Evolutionary conservation across 2,113 vertebrate species (phyloP).

Genomic region (Aspidoscelis tigris): DNA sequence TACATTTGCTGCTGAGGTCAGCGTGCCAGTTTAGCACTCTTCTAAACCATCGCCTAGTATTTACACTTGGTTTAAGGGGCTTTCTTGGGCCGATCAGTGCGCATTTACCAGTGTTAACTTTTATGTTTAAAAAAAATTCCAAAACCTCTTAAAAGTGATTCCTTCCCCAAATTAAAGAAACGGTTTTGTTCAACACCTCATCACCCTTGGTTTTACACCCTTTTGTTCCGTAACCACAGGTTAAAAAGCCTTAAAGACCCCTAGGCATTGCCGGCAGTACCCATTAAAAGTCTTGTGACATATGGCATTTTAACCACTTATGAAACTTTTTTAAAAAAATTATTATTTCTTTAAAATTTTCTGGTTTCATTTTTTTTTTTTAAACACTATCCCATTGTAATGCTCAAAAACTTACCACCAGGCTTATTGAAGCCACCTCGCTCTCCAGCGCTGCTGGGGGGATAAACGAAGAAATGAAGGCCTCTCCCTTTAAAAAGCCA

Average conservation of each 20-base stretch:
- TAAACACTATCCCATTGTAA: slow-evolving; percentile 95
- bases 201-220: slow-evolving; percentile 73
- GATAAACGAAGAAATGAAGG: slow-evolving; percentile 99
- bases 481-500: slow-evolving; percentile 98
- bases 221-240: slow-evolving; percentile 75
- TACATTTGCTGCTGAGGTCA: slow-evolving; percentile 43
- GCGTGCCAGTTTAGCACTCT: slow-evolving; percentile 71
- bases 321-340: slow-evolving; percentile 67
- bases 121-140: slow-evolving; percentile 45
- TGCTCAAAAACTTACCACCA: slow-evolving; percentile 99
- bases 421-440: slow-evolving; percentile 99
- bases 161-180: slow-evolving; percentile 81
- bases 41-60: slow-evolving; percentile 75
- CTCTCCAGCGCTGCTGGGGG: slow-evolving; percentile 99
- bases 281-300: slow-evolving; percentile 78
- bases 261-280: slow-evolving; percentile 85
- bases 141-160: slow-evolving; percentile 59
- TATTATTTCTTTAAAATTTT: slow-evolving; percentile 72
- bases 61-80: slow-evolving; percentile 49
- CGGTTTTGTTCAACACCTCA: slow-evolving; percentile 76
- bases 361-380: slow-evolving; percentile 81
- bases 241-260: slow-evolving; percentile 75
- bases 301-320: slow-evolving; percentile 77
- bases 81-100: slow-evolving; percentile 73
- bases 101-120: slow-evolving; percentile 65